These are phyloP conservation scores for Dendronephthya gigantea DNA, from an alignment of 64 coral and sea anemone species.

Conservation along the genomic window DNA sequence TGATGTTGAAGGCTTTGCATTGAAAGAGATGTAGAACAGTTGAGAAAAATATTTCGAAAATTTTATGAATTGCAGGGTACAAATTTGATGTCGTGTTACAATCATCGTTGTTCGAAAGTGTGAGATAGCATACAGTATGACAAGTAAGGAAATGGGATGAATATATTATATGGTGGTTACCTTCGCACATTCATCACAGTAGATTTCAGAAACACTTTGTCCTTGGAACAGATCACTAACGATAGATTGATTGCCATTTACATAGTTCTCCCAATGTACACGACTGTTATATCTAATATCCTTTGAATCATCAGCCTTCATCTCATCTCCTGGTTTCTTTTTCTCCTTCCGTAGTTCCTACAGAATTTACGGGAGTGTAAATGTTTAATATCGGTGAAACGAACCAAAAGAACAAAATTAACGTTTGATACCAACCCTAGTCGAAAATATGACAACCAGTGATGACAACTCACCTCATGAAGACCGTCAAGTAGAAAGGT, in stretches of 20 bases:
- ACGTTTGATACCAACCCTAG: too few relatives aligned
- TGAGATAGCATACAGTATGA: too few relatives aligned
- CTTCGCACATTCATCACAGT: neutral
- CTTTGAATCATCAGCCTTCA: neutral
- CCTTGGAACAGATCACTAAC: neutral
- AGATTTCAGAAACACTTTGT: conserved; percentile 14
- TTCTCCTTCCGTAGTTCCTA: neutral
- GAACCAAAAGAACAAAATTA: neutral
- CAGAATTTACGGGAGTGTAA: neutral
- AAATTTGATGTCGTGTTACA: neutral
- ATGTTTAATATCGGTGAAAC: neutral
- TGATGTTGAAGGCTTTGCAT: neutral
- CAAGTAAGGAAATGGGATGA: too few relatives aligned
- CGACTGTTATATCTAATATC: neutral
- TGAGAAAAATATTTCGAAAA: neutral
- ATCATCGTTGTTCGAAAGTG: too few relatives aligned
- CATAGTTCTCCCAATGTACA: neutral
- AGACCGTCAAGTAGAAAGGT: conserved; percentile 13
- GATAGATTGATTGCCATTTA: conserved; percentile 1
- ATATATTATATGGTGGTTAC: too few relatives aligned
- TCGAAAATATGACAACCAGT: too few relatives aligned
- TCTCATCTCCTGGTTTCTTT: neutral
- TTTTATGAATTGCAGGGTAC: too few relatives aligned
- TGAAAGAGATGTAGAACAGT: neutral
- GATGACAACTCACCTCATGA: conserved; percentile 4